A percentile compares a stretch with the other conserved stretches of the same genome.
phyloP scores from a whole-genome alignment of 2,888 invertebrate species.

The Synergus laeviventris region DNA sequence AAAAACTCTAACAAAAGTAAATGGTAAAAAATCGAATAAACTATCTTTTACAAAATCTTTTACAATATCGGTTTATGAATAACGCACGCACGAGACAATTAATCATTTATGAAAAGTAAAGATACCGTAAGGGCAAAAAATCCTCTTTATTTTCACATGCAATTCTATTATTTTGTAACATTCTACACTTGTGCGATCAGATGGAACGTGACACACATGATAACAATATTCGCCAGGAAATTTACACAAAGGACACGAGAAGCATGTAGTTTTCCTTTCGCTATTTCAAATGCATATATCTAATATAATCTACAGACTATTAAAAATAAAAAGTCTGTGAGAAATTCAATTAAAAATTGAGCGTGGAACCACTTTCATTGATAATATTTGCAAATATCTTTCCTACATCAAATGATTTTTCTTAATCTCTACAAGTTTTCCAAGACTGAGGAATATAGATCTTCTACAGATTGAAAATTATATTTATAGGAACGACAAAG shows the following conservation, averaged over 20 bases:
- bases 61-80: too few relatives aligned
- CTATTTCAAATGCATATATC: not conserved
- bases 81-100: too few relatives aligned
- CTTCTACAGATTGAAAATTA: constrained; percentile 47
- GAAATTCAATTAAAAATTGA: too few relatives aligned
- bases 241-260: not conserved
- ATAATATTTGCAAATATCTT: too few relatives aligned
- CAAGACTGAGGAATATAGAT: not conserved
- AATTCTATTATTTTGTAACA: constrained; percentile 4
- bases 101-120: not conserved
- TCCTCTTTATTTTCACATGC: constrained; percentile 36
- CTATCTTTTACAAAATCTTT: too few relatives aligned
- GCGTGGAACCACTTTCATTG: too few relatives aligned
- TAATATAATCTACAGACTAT: not conserved
- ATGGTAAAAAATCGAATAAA: too few relatives aligned
- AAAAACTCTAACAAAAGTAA: too few relatives aligned
- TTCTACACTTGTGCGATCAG: constrained; percentile 17
- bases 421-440: not conserved
- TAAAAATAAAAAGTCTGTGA: too few relatives aligned
- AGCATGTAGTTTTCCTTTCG: not conserved
- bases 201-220: not conserved
- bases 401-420: too few relatives aligned
- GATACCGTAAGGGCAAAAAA: constrained; percentile 25
- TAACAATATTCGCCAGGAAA: constrained; percentile 2
- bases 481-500: constrained; percentile 48